phyloP scores from a whole-genome alignment of 2,113 vertebrate species.

The Cromileptes altivelis region DNA sequence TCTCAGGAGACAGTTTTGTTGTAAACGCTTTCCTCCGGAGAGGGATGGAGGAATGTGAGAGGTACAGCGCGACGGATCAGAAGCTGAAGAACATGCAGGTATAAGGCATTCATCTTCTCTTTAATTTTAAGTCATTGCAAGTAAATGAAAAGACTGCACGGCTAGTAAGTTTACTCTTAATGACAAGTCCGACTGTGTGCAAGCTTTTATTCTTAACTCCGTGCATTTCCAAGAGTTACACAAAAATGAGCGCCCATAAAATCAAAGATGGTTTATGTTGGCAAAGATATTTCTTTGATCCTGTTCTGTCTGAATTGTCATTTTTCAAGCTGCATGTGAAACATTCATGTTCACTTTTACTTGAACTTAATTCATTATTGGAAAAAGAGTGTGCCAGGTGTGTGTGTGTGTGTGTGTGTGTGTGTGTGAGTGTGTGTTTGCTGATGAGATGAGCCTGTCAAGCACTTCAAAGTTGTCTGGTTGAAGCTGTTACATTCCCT shows the following conservation, averaged over 20 bases:
- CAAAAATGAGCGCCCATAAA: neutral
- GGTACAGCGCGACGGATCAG: conserved; percentile 77
- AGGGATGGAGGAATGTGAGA: conserved; percentile 84
- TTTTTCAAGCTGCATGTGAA: neutral
- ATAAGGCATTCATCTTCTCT: conserved; percentile 14
- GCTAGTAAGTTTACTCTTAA: neutral
- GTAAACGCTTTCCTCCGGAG: conserved; percentile 85
- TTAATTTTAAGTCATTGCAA: neutral
- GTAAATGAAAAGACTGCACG: neutral
- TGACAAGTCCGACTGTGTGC: neutral
- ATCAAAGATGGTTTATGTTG: neutral
- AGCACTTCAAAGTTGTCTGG: conserved; percentile 54
- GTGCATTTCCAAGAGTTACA: neutral
- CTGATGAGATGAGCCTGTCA: conserved; percentile 48
- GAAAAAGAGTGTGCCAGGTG: neutral
- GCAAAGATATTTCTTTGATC: neutral
- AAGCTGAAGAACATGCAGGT: conserved; percentile 84
- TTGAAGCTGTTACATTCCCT: conserved; percentile 42
- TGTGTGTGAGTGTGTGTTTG: conserved; percentile 42
- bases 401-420: neutral
- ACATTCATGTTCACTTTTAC: conserved; percentile 15
- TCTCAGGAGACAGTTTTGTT: conserved; percentile 87
- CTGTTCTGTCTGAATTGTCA: neutral
- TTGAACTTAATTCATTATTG: neutral
- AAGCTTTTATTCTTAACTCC: neutral